Base-by-base conservation (phyloP, 2,888 invertebrate genomes). In the Philopedon plagiatum region DNA sequence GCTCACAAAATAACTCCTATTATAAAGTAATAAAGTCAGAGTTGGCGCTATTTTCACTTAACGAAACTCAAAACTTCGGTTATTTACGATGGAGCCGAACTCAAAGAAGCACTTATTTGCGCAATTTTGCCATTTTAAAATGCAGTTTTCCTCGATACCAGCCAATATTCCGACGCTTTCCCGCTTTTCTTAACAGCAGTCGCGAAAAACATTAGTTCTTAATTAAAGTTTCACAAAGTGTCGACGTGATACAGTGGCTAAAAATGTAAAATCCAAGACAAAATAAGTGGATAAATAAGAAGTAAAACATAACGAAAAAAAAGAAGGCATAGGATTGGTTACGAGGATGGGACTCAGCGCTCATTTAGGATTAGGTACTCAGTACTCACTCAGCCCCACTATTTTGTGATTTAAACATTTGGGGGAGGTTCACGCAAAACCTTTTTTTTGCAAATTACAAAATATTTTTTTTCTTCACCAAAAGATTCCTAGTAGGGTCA, bases 21-120 rank as follows among this genome's bases (percentile, higher is more conserved):
- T 69, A 69, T 62, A 69, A 69, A 69, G 68, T 62, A 62, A 69
- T 69, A 62, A 67, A 67, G 39, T 39, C 67, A 34, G 51, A 60
- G 51, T 67, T 61, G 60, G 51, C 37, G 60, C 67, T 39, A 67
- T 67, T 60, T 62, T 62, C 56, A 69, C 32, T 69, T 69, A 69
- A 69, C 68, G 68, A 69, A 69, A 61, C 62, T 69, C 54, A 61
- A 62, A 63, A 69, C 62, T 61, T 26, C 62, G 68, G 44, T 54
- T 62, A 69, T 69, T 69, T 69, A 69, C 68, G 68, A 69, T 39
- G 56, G 56, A 32, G 23, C 39, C 29, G 32, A 54, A 62, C 54
- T 56, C 56, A 62, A 69, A 69, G 68, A 44, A 60, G 49, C 34
- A 44, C 18, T 69, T 29, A 34, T 21, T 39, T 26, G 56, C 18